Conservation (phyloP, 2,797 vertebrate species). For the Tadarida brasiliensis region DNA sequence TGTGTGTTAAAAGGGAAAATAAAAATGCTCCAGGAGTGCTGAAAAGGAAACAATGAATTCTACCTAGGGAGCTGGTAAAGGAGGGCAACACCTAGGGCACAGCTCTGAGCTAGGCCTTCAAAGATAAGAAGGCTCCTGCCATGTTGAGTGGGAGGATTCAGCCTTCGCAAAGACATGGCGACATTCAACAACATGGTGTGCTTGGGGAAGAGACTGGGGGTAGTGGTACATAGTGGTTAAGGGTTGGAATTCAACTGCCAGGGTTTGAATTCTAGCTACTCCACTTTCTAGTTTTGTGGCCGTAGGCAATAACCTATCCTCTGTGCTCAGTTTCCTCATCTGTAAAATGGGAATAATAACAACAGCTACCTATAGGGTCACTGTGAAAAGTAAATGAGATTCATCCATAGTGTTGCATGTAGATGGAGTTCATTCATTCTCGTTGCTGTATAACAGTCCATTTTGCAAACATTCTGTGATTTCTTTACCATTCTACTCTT, state of each 20-base stretch:
- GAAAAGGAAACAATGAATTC: not conserved
- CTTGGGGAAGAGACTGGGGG: not conserved
- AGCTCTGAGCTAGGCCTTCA: not conserved
- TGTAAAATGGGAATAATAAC: not conserved
- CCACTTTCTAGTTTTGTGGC: not conserved
- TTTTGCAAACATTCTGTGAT: not conserved
- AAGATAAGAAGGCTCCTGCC: not conserved
- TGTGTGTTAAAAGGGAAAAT: not conserved
- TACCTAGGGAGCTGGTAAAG: not conserved
- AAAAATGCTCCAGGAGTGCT: not conserved
- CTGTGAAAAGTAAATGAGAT: not conserved
- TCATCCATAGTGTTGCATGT: not conserved
- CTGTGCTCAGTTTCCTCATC: not conserved
- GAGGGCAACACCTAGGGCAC: not conserved
- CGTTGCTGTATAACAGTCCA: not conserved
- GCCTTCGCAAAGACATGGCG: not conserved
- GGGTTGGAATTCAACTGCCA: not conserved
- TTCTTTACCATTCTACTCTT: not conserved
- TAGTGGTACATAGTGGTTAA: not conserved
- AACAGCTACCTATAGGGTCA: not conserved
- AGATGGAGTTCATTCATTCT: not conserved
- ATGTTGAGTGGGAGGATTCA: not conserved
- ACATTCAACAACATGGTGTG: not conserved
- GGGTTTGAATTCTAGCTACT: not conserved
- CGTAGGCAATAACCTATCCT: not conserved